Conservation (phyloP, 2,888 invertebrate species). For the Anthophora plumipes region DNA sequence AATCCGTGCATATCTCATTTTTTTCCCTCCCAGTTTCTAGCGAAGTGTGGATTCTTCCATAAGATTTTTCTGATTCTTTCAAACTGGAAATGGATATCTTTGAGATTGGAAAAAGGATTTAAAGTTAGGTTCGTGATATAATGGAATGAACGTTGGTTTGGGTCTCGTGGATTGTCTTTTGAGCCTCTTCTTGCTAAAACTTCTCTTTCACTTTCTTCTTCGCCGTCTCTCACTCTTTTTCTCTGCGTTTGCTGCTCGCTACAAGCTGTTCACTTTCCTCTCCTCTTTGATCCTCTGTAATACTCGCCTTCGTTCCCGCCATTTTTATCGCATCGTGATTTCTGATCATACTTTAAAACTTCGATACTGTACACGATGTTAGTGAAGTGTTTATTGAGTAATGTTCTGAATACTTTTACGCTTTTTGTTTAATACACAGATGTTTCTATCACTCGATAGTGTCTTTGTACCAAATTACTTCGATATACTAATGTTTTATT, state of each 20-base stretch:
- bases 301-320: not conserved
- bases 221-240: not conserved
- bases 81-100: not conserved
- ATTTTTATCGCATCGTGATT: constrained; percentile 21
- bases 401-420: too few species aligned
- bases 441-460: too few species aligned
- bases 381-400: too few species aligned
- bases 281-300: not conserved
- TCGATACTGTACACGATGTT: too few species aligned
- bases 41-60: not conserved
- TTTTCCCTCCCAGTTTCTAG: not conserved
- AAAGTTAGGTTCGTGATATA: not conserved
- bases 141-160: not conserved
- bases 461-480: too few species aligned
- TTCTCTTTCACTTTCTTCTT: constrained; percentile 23
- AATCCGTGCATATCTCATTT: not conserved
- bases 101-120: not conserved
- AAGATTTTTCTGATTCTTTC: not conserved
- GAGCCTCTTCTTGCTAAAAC: not conserved
- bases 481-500: too few species aligned
- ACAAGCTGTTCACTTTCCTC: constrained; percentile 18
- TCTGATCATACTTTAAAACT: not conserved
- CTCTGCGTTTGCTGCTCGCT: not conserved
- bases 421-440: too few species aligned
- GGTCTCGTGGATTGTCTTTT: not conserved